Base-by-base conservation (phyloP, 2,113 vertebrate genomes). In the Promerops cafer region DNA sequence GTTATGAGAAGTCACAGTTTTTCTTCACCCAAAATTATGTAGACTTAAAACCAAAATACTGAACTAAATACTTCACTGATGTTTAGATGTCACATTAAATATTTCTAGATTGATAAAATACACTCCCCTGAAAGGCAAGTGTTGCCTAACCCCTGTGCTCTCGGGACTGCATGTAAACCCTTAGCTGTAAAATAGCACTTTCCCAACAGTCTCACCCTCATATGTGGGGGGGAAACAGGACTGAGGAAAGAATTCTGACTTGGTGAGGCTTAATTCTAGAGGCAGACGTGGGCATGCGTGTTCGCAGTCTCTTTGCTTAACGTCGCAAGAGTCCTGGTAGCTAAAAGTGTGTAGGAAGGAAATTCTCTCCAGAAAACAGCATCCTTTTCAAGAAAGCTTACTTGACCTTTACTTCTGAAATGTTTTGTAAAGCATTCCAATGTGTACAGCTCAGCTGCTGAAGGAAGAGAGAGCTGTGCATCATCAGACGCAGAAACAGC, bases 391-490 rank as follows among this genome's bases (percentile, higher is more conserved):
- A 80, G 82, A 91, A 77, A 93, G 64, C 39, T 85, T 65, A 44
- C 63, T 88, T 88, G 93, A 90, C 85, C 82, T 94, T 90, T 94
- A 88, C 35, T 93, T 90, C 74, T 95, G 56, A 83, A 89, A 83
- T 64, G n/a, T 88, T 94, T 93, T 63, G 13, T 88, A n/a, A 59
- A 75, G 44, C 24, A 44, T 77, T 96, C 76, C 40, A 61, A 22
- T 40, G 22, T 4, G 4, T 57, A 50, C 42, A 81, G 72, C 59
- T 95, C 31, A 52, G 68, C 50, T 78, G 6, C 56, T 44, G 23
- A 87, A 89, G 68, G 61, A 78, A 81, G 47, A 69, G 31, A 50
- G 59, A 44, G 49, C 77, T 37, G 24, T 78, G 50, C n/a, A 60
- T 40, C 74, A 74, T 0, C 47, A 91, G 4, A 83, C 10, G 4